Evolutionary conservation across 1,140 invertebrate species (phyloP).

Genomic region (Oscheius sp.): DNA sequence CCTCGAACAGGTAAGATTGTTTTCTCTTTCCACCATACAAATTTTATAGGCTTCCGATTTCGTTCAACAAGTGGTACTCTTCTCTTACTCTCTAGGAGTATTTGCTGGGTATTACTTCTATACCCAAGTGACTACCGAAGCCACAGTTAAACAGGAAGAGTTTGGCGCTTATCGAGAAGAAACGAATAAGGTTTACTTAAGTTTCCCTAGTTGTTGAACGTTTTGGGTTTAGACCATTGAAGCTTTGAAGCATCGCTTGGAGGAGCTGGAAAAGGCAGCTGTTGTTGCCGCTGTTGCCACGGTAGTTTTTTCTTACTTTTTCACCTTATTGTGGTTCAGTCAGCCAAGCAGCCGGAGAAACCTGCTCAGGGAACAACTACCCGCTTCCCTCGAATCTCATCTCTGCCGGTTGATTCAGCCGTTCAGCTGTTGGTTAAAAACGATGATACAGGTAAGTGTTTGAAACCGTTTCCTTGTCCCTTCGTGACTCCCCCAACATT

Average conservation of each 20-base stretch:
- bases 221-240: neutral
- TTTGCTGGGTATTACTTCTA: constrained; percentile 40
- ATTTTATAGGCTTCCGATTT: constrained; percentile 38
- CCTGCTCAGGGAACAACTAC: no score
- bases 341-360: no score
- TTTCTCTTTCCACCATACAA: neutral
- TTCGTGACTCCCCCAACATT: no score
- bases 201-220: neutral
- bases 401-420: no score
- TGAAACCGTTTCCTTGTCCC: no score
- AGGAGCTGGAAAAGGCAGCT: neutral
- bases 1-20: constrained; percentile 31
- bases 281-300: neutral
- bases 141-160: constrained; percentile 34
- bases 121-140: constrained; percentile 23
- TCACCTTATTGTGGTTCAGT: no score
- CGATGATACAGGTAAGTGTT: no score
- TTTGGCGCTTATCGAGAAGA: constrained; percentile 19
- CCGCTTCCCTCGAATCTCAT: no score
- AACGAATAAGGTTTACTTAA: neutral
- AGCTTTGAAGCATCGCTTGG: neutral
- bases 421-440: no score
- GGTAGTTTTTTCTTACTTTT: no score
- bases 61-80: constrained; percentile 38
- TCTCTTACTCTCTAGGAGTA: constrained; percentile 38